Conservation (phyloP, 2,113 vertebrate species). For the Cromileptes altivelis region DNA sequence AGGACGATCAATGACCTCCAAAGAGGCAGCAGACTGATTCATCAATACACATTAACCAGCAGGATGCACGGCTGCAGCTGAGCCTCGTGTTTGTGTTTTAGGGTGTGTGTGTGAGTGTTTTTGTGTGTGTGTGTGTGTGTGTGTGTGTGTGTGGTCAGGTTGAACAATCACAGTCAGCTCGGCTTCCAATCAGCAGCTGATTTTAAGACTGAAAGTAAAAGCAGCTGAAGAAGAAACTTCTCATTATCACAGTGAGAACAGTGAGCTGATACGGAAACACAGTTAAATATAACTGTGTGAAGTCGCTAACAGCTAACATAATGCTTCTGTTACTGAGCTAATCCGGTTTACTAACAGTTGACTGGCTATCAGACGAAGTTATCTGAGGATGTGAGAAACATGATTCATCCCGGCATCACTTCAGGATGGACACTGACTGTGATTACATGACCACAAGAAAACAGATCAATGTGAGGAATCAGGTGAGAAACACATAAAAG, state of each 20-base stretch:
- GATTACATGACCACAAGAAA: background rate
- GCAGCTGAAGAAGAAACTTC: slow-evolving; percentile 22
- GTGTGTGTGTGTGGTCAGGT: slow-evolving; percentile 13
- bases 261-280: slow-evolving; percentile 12
- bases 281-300: slow-evolving; percentile 47
- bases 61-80: slow-evolving; percentile 24
- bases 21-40: slow-evolving; percentile 43
- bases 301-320: slow-evolving; percentile 22
- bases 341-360: slow-evolving; percentile 8
- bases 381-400: slow-evolving; percentile 14
- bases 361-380: background rate
- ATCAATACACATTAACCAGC: slow-evolving; percentile 63
- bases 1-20: slow-evolving; percentile 45
- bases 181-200: slow-evolving; percentile 4
- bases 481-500: slow-evolving; percentile 10
- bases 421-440: background rate
- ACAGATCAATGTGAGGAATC: slow-evolving; percentile 17
- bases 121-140: slow-evolving; percentile 6
- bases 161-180: background rate
- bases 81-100: background rate
- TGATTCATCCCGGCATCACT: background rate
- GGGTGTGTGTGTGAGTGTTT: background rate
- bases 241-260: slow-evolving; percentile 31
- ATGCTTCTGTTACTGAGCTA: slow-evolving; percentile 5
- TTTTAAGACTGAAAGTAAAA: slow-evolving; percentile 5